phyloP scores from a whole-genome alignment of 1,140 invertebrate genomes.

The Aphelenchoides fujianensis region DNA sequence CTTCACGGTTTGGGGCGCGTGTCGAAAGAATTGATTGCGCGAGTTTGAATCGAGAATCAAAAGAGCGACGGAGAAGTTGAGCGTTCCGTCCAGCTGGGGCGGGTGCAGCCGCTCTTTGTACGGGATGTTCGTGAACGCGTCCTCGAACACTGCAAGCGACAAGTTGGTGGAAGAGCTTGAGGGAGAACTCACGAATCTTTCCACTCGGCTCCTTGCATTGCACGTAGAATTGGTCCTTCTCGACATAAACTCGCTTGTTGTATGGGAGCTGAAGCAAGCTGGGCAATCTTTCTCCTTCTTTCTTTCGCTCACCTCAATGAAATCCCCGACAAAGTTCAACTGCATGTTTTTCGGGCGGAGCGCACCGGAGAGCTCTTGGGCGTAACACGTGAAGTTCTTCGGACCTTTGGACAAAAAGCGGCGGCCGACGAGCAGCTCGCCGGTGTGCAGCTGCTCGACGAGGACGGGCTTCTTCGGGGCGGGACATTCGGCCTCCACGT shows the following conservation, averaged over 20 bases:
- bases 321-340: neutral
- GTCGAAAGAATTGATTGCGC: slow-evolving; percentile 10
- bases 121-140: neutral
- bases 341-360: slow-evolving; percentile 1
- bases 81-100: neutral
- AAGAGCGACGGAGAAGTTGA: slow-evolving; percentile 9
- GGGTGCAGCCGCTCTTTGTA: neutral
- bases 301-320: slow-evolving; percentile 1
- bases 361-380: slow-evolving; percentile 10
- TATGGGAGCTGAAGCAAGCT: neutral
- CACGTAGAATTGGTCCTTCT: slow-evolving; percentile 12
- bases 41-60: slow-evolving; percentile 3
- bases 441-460: neutral
- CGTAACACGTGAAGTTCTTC: slow-evolving; percentile 8
- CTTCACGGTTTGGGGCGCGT: slow-evolving; percentile 5
- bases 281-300: neutral
- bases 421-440: neutral
- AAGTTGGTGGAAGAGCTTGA: neutral
- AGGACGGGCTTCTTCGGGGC: neutral
- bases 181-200: neutral
- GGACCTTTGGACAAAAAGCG: neutral
- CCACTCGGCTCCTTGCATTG: neutral
- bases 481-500: slow-evolving; percentile 2
- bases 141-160: neutral
- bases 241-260: slow-evolving; percentile 10